Evolutionary conservation across 1,140 invertebrate species (phyloP), one percentile per base, ranked within the genome.

Genomic region (Tribolium castaneum): DNA sequence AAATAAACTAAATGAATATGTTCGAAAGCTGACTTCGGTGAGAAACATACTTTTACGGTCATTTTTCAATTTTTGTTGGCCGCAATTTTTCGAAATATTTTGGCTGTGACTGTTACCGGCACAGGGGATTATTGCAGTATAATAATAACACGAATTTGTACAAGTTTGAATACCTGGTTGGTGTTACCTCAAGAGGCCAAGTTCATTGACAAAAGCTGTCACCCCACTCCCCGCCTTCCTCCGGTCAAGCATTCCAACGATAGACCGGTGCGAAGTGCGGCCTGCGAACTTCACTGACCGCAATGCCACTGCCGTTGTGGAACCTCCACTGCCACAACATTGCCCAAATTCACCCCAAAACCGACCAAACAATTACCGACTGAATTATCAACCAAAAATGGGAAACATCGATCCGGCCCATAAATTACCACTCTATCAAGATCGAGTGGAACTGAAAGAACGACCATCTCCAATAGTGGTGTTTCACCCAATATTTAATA

Each of bases 61-160:
- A 4, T 30, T 30, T 66, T 30, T 30, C 25, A 30, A 30, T 30
- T 30, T 6, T 3, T 5, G 25, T 4, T 30, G 1, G 25, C 6
- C 1, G 25, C 25, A 30, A 30, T 6, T 30, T 30, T 30, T 6
- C 1, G 25, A 30, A 30, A 30, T 30, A 30, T 30, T 30, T 66
- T 66, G 2, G 16, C 16, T n/a, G 25, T 66, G 13, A 66, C 59
- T 35, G 59, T 66, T 59, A 59, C 16, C 25, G 14, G 59, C 59
- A 66, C 12, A 66, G 2, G 59, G 30, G 59, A 66, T 66, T 66
- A 66, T 66, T 66, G 59, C 59, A 35, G 45, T 59, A 25, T 66
- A 66, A 66, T 66, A 66, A 66, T 66, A 66, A 66, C 59, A 66
- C 59, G 59, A 66, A 66, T 66, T 66, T 66, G 59, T 66, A 39